Conservation (phyloP, 2,888 invertebrate species). For the Petrolisthes cinctipes region DNA sequence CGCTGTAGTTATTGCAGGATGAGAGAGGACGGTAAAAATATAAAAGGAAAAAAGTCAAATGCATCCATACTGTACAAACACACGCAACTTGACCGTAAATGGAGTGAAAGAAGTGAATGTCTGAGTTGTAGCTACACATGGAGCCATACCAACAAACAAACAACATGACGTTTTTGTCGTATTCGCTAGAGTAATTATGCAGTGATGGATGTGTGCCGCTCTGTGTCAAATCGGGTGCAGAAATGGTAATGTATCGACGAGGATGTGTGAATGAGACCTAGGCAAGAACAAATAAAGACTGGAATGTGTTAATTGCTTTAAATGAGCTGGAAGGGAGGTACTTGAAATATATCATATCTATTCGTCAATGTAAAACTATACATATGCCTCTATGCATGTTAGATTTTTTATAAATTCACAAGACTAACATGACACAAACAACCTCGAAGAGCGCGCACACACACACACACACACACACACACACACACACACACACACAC, state of each 20-base stretch:
- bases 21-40: background rate
- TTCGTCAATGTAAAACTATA: too few species aligned
- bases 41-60: too few species aligned
- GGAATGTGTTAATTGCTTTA: conserved; percentile 1
- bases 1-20: background rate
- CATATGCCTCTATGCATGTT: too few species aligned
- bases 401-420: too few species aligned
- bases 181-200: conserved; percentile 3
- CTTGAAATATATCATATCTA: background rate
- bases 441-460: background rate
- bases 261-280: conserved; percentile 5
- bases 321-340: background rate
- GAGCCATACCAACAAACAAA: too few species aligned
- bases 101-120: conserved; percentile 9
- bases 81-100: background rate
- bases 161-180: background rate
- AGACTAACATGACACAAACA: background rate
- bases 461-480: conserved; percentile 28
- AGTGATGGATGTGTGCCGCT: background rate
- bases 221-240: background rate
- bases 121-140: background rate
- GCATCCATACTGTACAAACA: too few species aligned
- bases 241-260: background rate
- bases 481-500: conserved; percentile 17
- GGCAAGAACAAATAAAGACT: background rate